These are phyloP conservation scores for Neodontobutis hainanensis DNA, from an alignment of 2,113 vertebrate species.

Conservation along the genomic window DNA sequence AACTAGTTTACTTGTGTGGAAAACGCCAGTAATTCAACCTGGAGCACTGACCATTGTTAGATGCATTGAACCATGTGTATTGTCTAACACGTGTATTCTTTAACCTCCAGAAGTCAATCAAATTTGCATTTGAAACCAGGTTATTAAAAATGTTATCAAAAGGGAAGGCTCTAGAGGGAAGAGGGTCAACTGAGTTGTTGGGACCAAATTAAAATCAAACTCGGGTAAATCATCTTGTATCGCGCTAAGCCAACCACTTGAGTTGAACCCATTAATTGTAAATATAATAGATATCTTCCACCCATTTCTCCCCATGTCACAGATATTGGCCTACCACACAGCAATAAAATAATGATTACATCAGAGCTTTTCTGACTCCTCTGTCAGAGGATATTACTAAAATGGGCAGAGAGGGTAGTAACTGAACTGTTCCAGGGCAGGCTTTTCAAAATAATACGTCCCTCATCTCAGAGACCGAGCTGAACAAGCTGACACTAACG, in stretches of 20 bases:
- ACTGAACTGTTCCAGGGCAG: no score
- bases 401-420: no score
- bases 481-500: no score
- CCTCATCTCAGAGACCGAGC: no score
- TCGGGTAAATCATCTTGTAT: no score
- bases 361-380: no score
- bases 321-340: no score
- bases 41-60: not conserved
- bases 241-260: not conserved
- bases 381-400: no score
- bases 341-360: no score
- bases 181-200: not conserved
- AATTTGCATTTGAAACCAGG: not conserved
- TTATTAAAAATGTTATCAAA: not conserved
- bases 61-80: not conserved
- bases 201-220: conserved; percentile 1
- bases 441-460: no score
- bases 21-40: not conserved
- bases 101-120: not conserved
- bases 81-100: not conserved
- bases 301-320: no score
- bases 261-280: no score
- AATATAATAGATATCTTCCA: not conserved
- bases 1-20: not conserved
- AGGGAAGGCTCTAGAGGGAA: not conserved